Conservation (phyloP, 2,797 vertebrate genomes). For the Platyrinchus mystaceus region DNA sequence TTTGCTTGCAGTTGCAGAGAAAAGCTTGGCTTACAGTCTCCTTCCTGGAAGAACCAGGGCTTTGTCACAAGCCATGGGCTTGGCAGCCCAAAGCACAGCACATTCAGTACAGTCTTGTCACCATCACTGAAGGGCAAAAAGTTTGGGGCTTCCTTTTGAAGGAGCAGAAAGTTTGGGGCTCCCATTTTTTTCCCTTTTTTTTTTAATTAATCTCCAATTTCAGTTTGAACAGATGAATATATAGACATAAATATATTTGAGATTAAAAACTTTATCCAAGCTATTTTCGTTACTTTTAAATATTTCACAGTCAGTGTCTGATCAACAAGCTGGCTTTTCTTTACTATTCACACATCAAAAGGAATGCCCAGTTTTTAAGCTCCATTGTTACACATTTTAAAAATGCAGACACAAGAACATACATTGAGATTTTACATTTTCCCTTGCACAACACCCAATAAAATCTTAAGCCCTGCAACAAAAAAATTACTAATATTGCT, state of each 20-base stretch:
- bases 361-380: not conserved
- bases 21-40: not conserved
- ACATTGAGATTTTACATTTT: slow-evolving; percentile 33
- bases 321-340: not conserved
- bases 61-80: not conserved
- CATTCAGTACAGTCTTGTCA: not conserved
- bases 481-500: slow-evolving; percentile 35
- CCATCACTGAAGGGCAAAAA: not conserved
- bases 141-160: not conserved
- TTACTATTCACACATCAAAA: not conserved
- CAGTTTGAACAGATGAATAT: not conserved
- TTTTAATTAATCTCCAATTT: not conserved
- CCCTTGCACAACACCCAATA: slow-evolving; percentile 7
- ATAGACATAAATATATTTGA: not conserved
- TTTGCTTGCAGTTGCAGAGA: not conserved
- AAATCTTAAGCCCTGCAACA: slow-evolving; percentile 29
- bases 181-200: not conserved
- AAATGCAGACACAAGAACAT: not conserved
- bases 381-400: not conserved
- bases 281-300: not conserved
- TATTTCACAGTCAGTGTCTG: not conserved
- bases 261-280: not conserved
- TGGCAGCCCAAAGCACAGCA: not conserved
- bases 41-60: not conserved
- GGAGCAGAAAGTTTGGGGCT: too few relatives aligned